Evolutionary conservation across 1,140 invertebrate genomes (phyloP).

Genomic region (Medauroidea extradentata): DNA sequence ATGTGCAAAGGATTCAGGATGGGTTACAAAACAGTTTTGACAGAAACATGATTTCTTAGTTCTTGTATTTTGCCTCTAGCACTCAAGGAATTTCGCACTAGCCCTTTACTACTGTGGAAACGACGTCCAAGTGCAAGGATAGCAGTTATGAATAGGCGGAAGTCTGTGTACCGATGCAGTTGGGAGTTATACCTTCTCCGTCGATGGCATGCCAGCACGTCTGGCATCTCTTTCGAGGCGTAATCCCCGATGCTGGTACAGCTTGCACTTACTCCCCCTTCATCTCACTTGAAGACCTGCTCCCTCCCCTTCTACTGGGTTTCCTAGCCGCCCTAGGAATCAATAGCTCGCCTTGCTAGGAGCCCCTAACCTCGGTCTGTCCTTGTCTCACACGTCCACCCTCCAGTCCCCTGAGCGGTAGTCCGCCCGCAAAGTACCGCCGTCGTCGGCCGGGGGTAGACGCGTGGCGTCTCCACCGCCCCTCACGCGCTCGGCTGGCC

Average conservation of each 20-base stretch:
- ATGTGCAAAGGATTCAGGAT: too few relatives aligned
- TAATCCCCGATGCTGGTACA: conserved; percentile 10
- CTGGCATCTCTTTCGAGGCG: background rate
- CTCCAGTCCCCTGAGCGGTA: conserved; percentile 2
- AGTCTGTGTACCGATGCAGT: too few relatives aligned
- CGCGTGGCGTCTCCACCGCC: conserved; percentile 9
- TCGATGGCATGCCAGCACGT: too few relatives aligned
- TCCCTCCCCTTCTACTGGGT: background rate
- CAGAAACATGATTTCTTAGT: too few relatives aligned
- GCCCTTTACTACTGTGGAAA: too few relatives aligned
- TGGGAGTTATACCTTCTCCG: too few relatives aligned
- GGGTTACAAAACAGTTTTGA: too few relatives aligned
- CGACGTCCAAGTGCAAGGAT: too few relatives aligned
- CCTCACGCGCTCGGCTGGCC: background rate
- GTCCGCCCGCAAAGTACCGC: conserved; percentile 17
- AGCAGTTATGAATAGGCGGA: too few relatives aligned
- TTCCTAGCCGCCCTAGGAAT: background rate
- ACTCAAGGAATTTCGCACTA: too few relatives aligned
- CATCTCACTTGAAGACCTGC: background rate
- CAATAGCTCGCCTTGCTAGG: conserved; percentile 14
- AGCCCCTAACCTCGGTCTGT: conserved; percentile 6
- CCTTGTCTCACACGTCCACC: background rate
- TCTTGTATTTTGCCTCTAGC: too few relatives aligned
- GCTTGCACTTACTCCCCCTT: conserved; percentile 8
- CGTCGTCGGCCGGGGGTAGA: conserved; percentile 20